Conservation (phyloP, 2,113 vertebrate species). For the Phyllopteryx taeniolatus region DNA sequence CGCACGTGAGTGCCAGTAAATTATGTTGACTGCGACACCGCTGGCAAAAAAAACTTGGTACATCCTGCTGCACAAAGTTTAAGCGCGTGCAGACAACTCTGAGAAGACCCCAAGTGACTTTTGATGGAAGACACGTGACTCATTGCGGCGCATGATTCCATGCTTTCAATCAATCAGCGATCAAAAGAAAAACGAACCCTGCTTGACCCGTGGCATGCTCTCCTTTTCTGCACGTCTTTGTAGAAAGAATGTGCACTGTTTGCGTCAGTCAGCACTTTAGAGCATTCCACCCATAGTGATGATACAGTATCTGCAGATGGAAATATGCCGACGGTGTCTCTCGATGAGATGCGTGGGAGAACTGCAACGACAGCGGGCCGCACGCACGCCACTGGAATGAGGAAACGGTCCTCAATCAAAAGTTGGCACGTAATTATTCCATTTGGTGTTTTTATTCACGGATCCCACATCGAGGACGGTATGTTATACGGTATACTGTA, state of each 20-base stretch:
- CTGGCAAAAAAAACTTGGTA: background rate
- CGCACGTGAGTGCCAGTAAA: background rate
- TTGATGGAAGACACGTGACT: background rate
- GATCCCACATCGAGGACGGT: background rate
- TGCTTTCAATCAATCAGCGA: background rate
- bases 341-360: background rate
- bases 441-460: background rate
- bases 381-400: background rate
- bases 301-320: background rate
- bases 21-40: background rate
- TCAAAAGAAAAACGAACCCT: background rate
- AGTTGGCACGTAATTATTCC: background rate
- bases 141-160: background rate
- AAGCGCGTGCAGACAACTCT: conserved; percentile 8
- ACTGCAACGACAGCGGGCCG: background rate
- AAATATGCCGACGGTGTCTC: background rate
- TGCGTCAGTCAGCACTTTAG: background rate
- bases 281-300: background rate
- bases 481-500: background rate
- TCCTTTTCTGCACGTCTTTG: background rate
- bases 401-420: background rate
- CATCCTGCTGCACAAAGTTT: conserved; percentile 18
- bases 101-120: background rate
- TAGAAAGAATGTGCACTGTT: background rate
- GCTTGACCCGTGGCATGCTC: fast-evolving